Evolutionary conservation across 2,797 vertebrate species (phyloP).

Genomic region (Lagocephalus sceleratus): DNA sequence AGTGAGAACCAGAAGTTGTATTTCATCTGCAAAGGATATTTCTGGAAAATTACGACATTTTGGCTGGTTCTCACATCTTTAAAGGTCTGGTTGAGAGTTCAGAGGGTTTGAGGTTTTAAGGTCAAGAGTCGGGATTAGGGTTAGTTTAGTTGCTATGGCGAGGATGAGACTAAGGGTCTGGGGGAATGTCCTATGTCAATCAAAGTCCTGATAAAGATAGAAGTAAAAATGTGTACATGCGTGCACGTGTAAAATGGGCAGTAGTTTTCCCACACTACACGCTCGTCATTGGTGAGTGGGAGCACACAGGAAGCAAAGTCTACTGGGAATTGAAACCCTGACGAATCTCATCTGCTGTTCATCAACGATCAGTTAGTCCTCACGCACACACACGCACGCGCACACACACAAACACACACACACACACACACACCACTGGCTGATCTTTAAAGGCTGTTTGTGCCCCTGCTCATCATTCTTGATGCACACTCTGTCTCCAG

Average conservation of each 20-base stretch:
- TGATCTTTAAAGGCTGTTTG: conserved; percentile 12
- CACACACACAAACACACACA: conserved; percentile 14
- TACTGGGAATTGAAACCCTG: conserved; percentile 70
- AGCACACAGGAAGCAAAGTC: conserved; percentile 71
- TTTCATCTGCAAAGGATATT: too few species aligned
- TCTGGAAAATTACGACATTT: too few species aligned
- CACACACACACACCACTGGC: conserved; percentile 22
- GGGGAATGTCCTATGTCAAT: background rate
- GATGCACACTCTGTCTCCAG: background rate
- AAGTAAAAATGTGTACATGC: background rate
- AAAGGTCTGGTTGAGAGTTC: too few species aligned
- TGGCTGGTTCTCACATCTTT: too few species aligned
- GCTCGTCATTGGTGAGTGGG: conserved; percentile 41
- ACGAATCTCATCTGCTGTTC: conserved; percentile 76
- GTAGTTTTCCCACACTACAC: conserved; percentile 75
- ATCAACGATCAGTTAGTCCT: conserved; percentile 57
- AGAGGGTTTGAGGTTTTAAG: background rate
- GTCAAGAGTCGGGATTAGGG: background rate
- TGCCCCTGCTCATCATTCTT: background rate
- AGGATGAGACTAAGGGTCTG: too few species aligned
- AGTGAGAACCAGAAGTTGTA: background rate
- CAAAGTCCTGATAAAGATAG: conserved; percentile 5
- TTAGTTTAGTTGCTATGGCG: background rate
- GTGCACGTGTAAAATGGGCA: conserved; percentile 12
- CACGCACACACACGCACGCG: background rate